Percentiles rank a stretch among this genome's conserved stretches.
These are phyloP conservation scores for Crenuchus spilurus DNA, from an alignment of 2,797 vertebrate genomes.

Conservation along the genomic window DNA sequence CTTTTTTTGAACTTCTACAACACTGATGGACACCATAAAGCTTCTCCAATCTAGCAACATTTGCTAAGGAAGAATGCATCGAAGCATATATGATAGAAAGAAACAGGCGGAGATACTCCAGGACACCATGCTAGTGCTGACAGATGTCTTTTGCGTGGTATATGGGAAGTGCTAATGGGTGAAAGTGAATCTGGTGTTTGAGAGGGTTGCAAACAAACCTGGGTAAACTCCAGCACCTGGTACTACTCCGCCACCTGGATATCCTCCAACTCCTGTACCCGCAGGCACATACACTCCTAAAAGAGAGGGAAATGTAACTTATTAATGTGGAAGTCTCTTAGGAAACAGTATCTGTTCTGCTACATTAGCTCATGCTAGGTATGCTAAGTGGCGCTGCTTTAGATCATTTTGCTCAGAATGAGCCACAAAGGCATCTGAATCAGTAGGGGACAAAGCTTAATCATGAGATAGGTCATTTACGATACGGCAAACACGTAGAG, in stretches of 20 bases:
- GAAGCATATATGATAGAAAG: too few relatives aligned
- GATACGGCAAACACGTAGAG: not conserved
- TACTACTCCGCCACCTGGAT: conserved; percentile 62
- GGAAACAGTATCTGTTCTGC: too few relatives aligned
- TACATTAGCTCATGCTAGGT: too few relatives aligned
- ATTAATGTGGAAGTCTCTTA: too few relatives aligned
- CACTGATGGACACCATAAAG: too few relatives aligned
- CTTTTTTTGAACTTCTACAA: too few relatives aligned
- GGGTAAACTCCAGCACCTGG: conserved; percentile 70
- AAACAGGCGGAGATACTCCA: too few relatives aligned
- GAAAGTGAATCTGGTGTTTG: not conserved
- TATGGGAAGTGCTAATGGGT: not conserved
- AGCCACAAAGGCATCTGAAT: not conserved
- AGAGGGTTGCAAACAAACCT: conserved; percentile 64
- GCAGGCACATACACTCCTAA: conserved; percentile 78
- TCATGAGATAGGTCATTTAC: not conserved
- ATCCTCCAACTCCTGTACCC: conserved; percentile 63
- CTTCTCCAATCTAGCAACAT: too few relatives aligned
- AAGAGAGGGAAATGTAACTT: conserved; percentile 39
- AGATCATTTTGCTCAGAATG: too few relatives aligned
- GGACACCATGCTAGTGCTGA: too few relatives aligned
- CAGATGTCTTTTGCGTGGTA: not conserved
- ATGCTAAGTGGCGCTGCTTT: too few relatives aligned
- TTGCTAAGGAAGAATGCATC: too few relatives aligned
- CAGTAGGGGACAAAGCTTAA: not conserved